phyloP scores from a whole-genome alignment of 2,113 vertebrate species.

The Mesocricetus auratus region DNA sequence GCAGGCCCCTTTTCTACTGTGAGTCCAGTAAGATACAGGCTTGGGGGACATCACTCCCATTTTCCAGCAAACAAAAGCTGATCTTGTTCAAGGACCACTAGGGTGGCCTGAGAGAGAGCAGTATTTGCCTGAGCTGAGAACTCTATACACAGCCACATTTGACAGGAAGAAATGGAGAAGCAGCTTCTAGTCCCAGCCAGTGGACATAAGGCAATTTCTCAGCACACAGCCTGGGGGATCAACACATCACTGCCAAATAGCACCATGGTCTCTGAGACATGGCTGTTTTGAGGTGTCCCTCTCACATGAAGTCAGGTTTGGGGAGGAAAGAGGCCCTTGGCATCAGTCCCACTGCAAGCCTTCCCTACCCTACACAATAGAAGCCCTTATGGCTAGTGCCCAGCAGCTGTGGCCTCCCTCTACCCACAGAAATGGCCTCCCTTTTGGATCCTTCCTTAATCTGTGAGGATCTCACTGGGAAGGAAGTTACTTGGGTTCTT shows the following conservation, averaged over 20 bases:
- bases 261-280: neutral
- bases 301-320: neutral
- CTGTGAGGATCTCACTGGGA: neutral
- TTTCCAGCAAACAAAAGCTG: neutral
- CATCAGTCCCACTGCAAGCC: no score
- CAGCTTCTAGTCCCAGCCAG: neutral
- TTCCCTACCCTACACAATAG: neutral
- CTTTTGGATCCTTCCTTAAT: neutral
- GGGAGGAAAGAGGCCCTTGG: neutral
- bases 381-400: rapidly evolving
- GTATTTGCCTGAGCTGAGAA: neutral
- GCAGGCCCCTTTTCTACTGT: neutral
- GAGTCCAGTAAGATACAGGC: neutral
- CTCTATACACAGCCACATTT: neutral
- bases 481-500: rapidly evolving
- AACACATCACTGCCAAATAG: neutral
- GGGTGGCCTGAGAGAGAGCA: neutral
- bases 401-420: neutral
- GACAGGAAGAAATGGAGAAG: no score
- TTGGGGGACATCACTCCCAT: no score
- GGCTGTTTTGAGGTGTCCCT: no score
- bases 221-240: neutral
- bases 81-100: neutral
- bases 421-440: neutral
- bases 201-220: no score